Percentiles rank a stretch among this genome's conserved stretches.
Conservation (phyloP, 2,888 invertebrate species). For the Hemicrepidius hirtus region DNA sequence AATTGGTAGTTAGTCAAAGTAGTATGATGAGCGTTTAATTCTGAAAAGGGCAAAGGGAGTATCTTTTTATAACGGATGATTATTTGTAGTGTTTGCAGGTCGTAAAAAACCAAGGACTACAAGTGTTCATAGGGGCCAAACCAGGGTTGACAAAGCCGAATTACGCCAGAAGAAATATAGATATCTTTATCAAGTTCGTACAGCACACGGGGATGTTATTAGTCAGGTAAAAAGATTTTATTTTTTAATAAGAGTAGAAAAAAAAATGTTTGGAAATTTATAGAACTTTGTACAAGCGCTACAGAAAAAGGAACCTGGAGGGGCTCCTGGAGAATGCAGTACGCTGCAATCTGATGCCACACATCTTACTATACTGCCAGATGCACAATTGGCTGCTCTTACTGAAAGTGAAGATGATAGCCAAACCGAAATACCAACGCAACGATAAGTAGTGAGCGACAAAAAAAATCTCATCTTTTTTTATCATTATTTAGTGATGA, state of each 20-base stretch:
- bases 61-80: constrained; percentile 36
- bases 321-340: constrained; percentile 78
- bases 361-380: constrained; percentile 85
- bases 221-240: constrained; percentile 79
- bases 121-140: constrained; percentile 73
- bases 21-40: not conserved
- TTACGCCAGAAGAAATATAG: constrained; percentile 89
- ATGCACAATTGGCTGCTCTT: constrained; percentile 75
- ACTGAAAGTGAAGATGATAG: constrained; percentile 78
- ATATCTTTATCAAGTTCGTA: constrained; percentile 91
- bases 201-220: constrained; percentile 92
- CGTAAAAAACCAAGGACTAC: constrained; percentile 72
- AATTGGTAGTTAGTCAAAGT: too few species aligned
- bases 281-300: constrained; percentile 88
- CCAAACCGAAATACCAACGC: constrained; percentile 65
- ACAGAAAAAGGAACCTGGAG: constrained; percentile 77
- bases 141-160: constrained; percentile 85
- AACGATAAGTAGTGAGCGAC: constrained; percentile 61
- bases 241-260: too few species aligned
- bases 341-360: constrained; percentile 87
- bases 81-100: constrained; percentile 65
- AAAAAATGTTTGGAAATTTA: too few species aligned
- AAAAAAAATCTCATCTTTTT: constrained; percentile 20
- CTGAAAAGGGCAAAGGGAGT: not conserved
- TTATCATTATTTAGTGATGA: constrained; percentile 35